These are phyloP conservation scores for Eristalis tenax DNA, from an alignment of 2,888 invertebrate species.

Conservation along the genomic window DNA sequence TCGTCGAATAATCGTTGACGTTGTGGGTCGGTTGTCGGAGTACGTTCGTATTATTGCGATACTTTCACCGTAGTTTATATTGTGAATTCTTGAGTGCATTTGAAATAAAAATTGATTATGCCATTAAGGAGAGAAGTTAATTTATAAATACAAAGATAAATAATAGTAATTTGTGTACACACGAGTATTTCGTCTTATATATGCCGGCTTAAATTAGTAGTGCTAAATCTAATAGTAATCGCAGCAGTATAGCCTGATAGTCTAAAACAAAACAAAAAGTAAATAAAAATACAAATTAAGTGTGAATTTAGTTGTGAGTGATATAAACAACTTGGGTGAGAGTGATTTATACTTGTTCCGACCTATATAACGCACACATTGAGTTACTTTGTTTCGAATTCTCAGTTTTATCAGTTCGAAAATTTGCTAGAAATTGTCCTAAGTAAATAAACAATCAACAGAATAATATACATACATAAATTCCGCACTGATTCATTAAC, in stretches of 20 bases:
- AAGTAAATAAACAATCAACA: slow-evolving; percentile 50
- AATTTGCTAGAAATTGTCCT: slow-evolving; percentile 44
- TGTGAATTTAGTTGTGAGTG: slow-evolving; percentile 54
- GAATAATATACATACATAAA: slow-evolving; percentile 14
- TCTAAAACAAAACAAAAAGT: slow-evolving; percentile 12
- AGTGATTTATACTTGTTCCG: slow-evolving; percentile 56
- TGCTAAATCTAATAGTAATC: slow-evolving; percentile 32
- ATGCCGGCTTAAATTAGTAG: slow-evolving; percentile 47
- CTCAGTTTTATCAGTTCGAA: slow-evolving; percentile 43
- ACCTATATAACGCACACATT: slow-evolving; percentile 48
- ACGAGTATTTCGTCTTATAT: not conserved
- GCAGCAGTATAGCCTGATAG: slow-evolving; percentile 35
- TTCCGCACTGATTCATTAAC: slow-evolving; percentile 15
- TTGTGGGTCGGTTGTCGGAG: slow-evolving; percentile 50
- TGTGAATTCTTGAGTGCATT: slow-evolving; percentile 43
- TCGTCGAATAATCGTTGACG: slow-evolving; percentile 69
- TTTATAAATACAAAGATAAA: slow-evolving; percentile 8
- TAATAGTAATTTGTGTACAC: not conserved
- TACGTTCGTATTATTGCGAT: slow-evolving; percentile 48
- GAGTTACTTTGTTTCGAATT: slow-evolving; percentile 45
- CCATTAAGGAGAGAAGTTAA: slow-evolving; percentile 17
- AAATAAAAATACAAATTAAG: not conserved
- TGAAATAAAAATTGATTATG: slow-evolving; percentile 29
- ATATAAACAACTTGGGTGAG: slow-evolving; percentile 58
- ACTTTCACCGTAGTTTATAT: slow-evolving; percentile 48